Conservation (phyloP, 2,888 invertebrate species). For the Willowsia nigromaculata region DNA sequence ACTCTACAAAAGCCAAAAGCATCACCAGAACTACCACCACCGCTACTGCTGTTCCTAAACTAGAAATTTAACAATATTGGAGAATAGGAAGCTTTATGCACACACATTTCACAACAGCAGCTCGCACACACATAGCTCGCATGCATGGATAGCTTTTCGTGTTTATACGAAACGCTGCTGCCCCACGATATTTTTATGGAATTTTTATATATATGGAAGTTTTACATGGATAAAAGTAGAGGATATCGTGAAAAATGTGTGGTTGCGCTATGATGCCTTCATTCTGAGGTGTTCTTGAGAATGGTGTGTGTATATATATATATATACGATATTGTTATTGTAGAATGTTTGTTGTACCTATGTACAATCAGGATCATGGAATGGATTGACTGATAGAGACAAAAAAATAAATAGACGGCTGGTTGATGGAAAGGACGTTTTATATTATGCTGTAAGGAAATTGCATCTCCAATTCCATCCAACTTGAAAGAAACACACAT, state of each 20-base stretch:
- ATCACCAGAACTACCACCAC: not conserved
- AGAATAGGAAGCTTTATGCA: not conserved
- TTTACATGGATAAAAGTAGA: slow-evolving; percentile 19
- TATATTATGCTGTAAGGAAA: slow-evolving; percentile 20
- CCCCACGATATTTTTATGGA: slow-evolving; percentile 7
- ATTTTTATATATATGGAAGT: slow-evolving; percentile 22
- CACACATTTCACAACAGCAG: no score
- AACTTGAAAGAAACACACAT: slow-evolving; percentile 50
- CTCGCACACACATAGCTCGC: not conserved
- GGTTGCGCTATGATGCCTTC: not conserved
- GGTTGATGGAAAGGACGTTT: slow-evolving; percentile 57
- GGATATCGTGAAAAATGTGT: not conserved
- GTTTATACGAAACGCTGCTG: not conserved
- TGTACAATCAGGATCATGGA: not conserved
- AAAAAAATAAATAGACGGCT: slow-evolving; percentile 39
- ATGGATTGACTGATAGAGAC: slow-evolving; percentile 13
- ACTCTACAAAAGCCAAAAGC: no score
- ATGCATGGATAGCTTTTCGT: slow-evolving; percentile 15
- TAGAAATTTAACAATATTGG: slow-evolving; percentile 6
- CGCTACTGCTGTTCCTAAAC: not conserved
- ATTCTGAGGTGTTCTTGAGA: not conserved
- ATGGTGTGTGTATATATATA: not conserved
- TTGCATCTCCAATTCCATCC: slow-evolving; percentile 61
- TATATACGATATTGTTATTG: not conserved
- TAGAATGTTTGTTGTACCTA: not conserved